Base-by-base conservation (phyloP, 2,797 vertebrate species). In the Eleutherodactylus coqui region DNA sequence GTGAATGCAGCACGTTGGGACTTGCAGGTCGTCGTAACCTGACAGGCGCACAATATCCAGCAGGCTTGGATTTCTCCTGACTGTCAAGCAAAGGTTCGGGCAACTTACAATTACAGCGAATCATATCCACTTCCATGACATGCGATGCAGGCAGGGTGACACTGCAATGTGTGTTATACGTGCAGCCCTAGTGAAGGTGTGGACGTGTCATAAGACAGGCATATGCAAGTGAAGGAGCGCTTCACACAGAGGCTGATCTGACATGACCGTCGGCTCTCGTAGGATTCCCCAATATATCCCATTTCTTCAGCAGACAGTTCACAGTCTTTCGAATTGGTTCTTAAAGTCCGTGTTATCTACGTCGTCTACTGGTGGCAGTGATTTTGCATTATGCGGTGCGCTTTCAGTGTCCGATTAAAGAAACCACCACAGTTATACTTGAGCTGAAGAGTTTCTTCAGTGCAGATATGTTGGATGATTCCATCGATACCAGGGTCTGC, bases 401-500 rank as follows among this genome's bases (percentile, higher is more conserved):
- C 64, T 9, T 58, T 84, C 19, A 47, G n/a, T 34, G 51, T 72
- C 62, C 43, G 69, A 67, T 58, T 55, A 5, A 34, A 9, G 11
- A 43, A n/a, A 58, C 11, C 51, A 34, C 43, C 29, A 77, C 69
- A 73, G 7, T 45, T 32, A 17, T 78, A 32, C 19, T 43, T 51
- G 47, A 27, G 24, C 3, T 29, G n/a, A 24, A 62, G 72, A 21
- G 29, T 17, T 36, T 47, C 19, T 88, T 97, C 93, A 98, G 92
- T 98, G 97, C 89, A 97, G 96, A 92, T 98, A 98, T 32, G 95
- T 92, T 24, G 96, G 90, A 55, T 94, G 92, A 85, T 96, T 98
- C 97, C 97, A 98, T 88, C 97, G 95, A 91, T 97, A 97, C 97
- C 97, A 98, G 21, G 97, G 92, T 90, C 98, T 99, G 92, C 82